phyloP scores from a whole-genome alignment of 2,888 invertebrate species.

The Dicyrtomina minuta region DNA sequence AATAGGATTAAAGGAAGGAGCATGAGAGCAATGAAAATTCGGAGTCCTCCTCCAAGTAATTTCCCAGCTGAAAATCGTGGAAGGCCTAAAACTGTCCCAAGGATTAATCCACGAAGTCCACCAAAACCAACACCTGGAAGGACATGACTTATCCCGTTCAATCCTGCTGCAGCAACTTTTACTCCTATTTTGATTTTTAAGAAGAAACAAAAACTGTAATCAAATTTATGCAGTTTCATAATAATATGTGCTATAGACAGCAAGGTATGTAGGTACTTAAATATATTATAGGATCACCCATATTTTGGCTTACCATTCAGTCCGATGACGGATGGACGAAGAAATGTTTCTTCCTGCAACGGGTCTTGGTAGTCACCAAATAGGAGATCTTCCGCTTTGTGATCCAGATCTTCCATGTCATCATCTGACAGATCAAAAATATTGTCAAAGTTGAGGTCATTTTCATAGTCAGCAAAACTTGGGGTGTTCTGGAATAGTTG shows the following conservation, averaged over 20 bases:
- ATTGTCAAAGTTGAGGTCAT: conserved; percentile 3
- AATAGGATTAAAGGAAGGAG: conserved; percentile 45
- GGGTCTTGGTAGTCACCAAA: conserved; percentile 19
- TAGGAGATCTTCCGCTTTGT: not conserved
- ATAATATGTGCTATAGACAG: too few relatives aligned
- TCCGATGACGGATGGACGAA: conserved; percentile 23
- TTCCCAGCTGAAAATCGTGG: not conserved
- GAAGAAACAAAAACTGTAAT: too few relatives aligned
- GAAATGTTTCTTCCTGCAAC: conserved; percentile 25
- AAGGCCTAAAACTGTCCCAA: not conserved
- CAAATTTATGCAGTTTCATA: too few relatives aligned
- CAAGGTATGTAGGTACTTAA: too few relatives aligned
- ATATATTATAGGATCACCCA: not conserved
- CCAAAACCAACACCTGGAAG: conserved; percentile 13
- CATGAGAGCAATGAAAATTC: conserved; percentile 30
- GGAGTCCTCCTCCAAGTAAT: not conserved
- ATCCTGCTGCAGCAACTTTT: conserved; percentile 18
- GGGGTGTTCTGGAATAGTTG: not conserved
- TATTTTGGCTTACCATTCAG: conserved; percentile 3
- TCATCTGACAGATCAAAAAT: conserved; percentile 23
- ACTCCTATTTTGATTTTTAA: conserved; percentile 4
- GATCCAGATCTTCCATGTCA: not conserved
- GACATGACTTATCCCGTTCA: conserved; percentile 10
- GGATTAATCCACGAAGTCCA: conserved; percentile 5
- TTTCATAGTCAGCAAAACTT: not conserved